These are phyloP conservation scores for Erpetoichthys calabaricus DNA, from an alignment of 2,797 vertebrate species.

Conservation along the genomic window DNA sequence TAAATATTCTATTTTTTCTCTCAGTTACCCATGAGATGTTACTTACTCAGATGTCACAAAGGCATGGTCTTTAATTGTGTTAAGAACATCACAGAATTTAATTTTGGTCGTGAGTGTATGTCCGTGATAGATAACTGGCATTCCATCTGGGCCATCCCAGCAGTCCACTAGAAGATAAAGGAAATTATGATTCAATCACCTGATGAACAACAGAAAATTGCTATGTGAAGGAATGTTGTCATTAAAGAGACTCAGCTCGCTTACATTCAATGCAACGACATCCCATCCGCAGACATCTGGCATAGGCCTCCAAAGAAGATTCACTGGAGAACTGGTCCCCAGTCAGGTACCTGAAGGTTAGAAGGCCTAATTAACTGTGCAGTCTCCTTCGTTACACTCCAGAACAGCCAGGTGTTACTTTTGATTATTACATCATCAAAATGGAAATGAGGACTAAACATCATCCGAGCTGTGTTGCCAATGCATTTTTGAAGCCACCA, in stretches of 20 bases:
- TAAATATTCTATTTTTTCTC: too few relatives aligned
- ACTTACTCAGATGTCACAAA: slow-evolving; percentile 96
- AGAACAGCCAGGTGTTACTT: not conserved
- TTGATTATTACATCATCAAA: not conserved
- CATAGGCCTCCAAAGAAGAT: slow-evolving; percentile 94
- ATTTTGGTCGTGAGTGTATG: slow-evolving; percentile 98
- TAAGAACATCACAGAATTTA: slow-evolving; percentile 83
- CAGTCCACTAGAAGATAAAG: slow-evolving; percentile 76
- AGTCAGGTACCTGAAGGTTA: slow-evolving; percentile 69
- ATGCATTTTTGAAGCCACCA: not conserved
- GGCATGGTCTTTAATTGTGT: slow-evolving; percentile 92
- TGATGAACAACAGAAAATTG: not conserved
- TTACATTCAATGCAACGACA: slow-evolving; percentile 93
- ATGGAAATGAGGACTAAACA: not conserved
- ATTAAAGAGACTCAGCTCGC: slow-evolving; percentile 27
- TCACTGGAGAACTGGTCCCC: slow-evolving; percentile 98
- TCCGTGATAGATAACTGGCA: slow-evolving; percentile 96
- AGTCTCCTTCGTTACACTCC: slow-evolving; percentile 5
- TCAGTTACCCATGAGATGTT: too few relatives aligned
- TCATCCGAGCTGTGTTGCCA: not conserved
- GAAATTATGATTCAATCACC: slow-evolving; percentile 6
- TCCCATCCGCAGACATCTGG: slow-evolving; percentile 92
- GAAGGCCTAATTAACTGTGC: slow-evolving; percentile 8
- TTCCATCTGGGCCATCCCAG: slow-evolving; percentile 94
- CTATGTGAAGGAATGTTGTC: slow-evolving; percentile 4